A percentile compares a stretch with the other conserved stretches of the same genome.
Conservation (phyloP, 2,888 invertebrate genomes). For the Tridacna crocea region DNA sequence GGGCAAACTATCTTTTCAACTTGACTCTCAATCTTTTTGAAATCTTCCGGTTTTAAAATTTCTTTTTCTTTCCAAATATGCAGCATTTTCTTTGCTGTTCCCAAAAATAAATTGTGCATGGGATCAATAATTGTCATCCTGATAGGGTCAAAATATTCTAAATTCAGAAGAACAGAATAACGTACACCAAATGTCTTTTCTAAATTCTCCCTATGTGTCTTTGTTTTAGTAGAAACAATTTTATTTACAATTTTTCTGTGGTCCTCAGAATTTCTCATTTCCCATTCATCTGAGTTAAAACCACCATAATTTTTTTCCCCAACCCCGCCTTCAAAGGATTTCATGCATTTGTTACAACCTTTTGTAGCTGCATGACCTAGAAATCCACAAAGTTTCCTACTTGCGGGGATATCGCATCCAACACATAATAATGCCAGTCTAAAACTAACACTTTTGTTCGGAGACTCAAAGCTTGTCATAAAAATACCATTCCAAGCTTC, state of each 20-base stretch:
- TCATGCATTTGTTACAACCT: neutral
- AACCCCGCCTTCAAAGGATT: neutral
- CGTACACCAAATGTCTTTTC: constrained; percentile 33
- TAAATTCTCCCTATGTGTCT: constrained; percentile 12
- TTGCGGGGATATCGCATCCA: neutral
- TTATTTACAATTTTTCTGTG: neutral
- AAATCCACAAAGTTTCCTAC: neutral
- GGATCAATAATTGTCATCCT: constrained; percentile 41
- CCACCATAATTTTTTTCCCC: neutral
- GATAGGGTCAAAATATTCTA: constrained; percentile 41
- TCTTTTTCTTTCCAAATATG: constrained; percentile 34
- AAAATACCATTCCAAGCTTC: neutral
- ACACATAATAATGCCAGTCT: neutral
- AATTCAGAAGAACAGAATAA: constrained; percentile 30
- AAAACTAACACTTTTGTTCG: neutral
- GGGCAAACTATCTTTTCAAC: neutral
- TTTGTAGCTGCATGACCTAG: neutral
- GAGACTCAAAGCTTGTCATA: neutral
- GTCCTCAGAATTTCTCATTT: neutral
- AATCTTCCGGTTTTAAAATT: constrained; percentile 17
- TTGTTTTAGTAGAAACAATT: neutral
- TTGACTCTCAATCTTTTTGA: neutral
- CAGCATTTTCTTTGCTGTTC: constrained; percentile 35
- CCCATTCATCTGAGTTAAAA: neutral
- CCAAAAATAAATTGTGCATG: constrained; percentile 37